Conservation (phyloP, 2,113 vertebrate genomes). For the Morone chrysops region DNA sequence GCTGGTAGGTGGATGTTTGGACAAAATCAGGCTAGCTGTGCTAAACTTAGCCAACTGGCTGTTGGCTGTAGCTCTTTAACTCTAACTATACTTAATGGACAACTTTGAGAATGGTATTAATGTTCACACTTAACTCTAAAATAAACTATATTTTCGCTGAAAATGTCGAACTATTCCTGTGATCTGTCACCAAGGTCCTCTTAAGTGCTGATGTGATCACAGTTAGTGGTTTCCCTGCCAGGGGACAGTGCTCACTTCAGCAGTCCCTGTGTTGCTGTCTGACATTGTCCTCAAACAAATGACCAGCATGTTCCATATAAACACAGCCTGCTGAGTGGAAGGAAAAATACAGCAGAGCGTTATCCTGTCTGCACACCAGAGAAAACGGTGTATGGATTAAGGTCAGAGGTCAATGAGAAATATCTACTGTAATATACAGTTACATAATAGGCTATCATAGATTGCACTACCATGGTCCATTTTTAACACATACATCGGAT, state of each 20-base stretch:
- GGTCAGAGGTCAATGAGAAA: slow-evolving; percentile 13
- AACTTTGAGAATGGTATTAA: not conserved
- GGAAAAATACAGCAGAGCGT: slow-evolving; percentile 27
- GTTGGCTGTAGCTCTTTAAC: too few species aligned
- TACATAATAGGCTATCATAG: not conserved
- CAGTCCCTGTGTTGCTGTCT: slow-evolving; percentile 42
- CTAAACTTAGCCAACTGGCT: not conserved
- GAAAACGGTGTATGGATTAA: not conserved
- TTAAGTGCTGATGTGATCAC: slow-evolving; percentile 45
- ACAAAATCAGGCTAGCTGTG: not conserved
- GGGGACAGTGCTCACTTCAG: slow-evolving; percentile 54
- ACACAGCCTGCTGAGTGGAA: not conserved
- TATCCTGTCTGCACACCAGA: slow-evolving; percentile 1
- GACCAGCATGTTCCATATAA: not conserved
- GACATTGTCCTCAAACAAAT: slow-evolving; percentile 39
- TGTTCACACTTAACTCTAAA: not conserved
- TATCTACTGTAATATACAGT: too few species aligned
- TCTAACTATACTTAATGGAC: not conserved
- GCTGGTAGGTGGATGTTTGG: too few species aligned
- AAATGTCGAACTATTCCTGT: not conserved
- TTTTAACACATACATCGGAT: slow-evolving; percentile 10
- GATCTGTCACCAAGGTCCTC: not conserved
- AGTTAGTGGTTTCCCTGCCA: slow-evolving; percentile 18
- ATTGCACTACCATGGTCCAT: slow-evolving; percentile 8
- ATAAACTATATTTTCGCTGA: not conserved